Base-by-base conservation (phyloP, 2,113 vertebrate species). In the Neolamprologus longior region DNA sequence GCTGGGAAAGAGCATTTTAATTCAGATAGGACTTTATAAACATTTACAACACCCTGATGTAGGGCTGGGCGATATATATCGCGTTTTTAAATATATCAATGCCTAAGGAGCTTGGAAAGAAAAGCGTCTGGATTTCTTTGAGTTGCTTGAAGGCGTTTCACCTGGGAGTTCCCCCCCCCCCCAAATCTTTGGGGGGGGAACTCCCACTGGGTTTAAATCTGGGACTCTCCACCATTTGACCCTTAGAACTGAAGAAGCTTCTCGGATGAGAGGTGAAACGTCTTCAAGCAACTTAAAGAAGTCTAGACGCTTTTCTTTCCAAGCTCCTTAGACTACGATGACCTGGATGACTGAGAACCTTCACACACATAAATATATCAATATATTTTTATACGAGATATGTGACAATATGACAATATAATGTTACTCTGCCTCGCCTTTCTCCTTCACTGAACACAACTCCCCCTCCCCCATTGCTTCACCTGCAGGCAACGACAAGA, bases 171-270 rank as follows among this genome's bases (percentile, higher is more conserved):
- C 0, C 5, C 10, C 4, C 11, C 17, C 47, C 17, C 47, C 17
- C 47, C 15, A 52, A n/a, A n/a, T 0, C 0, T 53, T 53, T 10
- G 3, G 52, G 19, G 52, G 47, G 19, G 8, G 0, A 2, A 53
- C 52, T 21, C 52, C n/a, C n/a, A 24, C n/a, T 12, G 53, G 7
- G 54, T 57, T 57, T 26, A 26, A 26, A 57, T 57, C 54, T 55
- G 11, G 54, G 53, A 55, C 21, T 55, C 53, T 1, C 53, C 53
- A 5, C 4, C 21, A 24, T 55, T 55, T 55, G 4, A 55, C 53
- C 42, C 6, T 24, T 55, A 55, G 53, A 55, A 55, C 21, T 55
- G 53, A 55, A 55, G 53, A 55, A 55, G 54, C 11, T 55, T 55
- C 6, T 55, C 6, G 2, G 11, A 7, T 13, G 53, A 55, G 53